Base-by-base conservation (phyloP, 2,797 vertebrate genomes). In the Lophura swinhoii region DNA sequence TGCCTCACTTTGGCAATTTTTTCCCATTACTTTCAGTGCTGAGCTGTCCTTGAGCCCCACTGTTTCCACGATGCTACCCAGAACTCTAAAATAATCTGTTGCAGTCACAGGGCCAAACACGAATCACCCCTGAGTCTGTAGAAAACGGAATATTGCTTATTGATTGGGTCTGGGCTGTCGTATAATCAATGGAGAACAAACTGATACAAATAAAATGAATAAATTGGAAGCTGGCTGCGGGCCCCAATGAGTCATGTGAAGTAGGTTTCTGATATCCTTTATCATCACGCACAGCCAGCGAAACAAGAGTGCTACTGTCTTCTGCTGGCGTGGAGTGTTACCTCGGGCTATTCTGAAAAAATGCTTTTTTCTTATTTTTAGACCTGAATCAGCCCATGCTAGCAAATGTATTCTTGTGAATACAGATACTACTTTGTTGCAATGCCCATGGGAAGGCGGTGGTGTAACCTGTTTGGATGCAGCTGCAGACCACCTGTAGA, bases 401-500 rank as follows among this genome's bases (percentile, higher is more conserved):
- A 97, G 97, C 93, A 97, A 98, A 97, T 97, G 97, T 98, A 98
- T 98, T 98, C 97, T 97, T 96, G 96, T 84, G 97, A 97, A 97
- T 95, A 97, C 97, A 98, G 97, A 98, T 97, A 96, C 94, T 46
- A 98, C 97, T 97, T 98, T 98, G 98, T 98, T 98, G 96, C 74
- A 80, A 59, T 90, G 94, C 98, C 97, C 97, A 94, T 97, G 97
- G 98, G 98, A 98, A 98, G 97, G 91, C 96, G 0, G 88, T 87
- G 76, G 96, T 90, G 94, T 98, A 99, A 99, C 99, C 99, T 99
- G 98, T 98, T 98, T 97, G 94, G 97, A 96, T 95, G 98, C 98
- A 99, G 98, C 98, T 99, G 98, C 98, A 96, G 98, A 96, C 98
- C 99, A 99, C 99, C 99, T 99, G 98, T 98, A 98, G 99, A 98